These are phyloP conservation scores for Eustalomyia histrio DNA, from an alignment of 2,888 invertebrate genomes.

Conservation along the genomic window DNA sequence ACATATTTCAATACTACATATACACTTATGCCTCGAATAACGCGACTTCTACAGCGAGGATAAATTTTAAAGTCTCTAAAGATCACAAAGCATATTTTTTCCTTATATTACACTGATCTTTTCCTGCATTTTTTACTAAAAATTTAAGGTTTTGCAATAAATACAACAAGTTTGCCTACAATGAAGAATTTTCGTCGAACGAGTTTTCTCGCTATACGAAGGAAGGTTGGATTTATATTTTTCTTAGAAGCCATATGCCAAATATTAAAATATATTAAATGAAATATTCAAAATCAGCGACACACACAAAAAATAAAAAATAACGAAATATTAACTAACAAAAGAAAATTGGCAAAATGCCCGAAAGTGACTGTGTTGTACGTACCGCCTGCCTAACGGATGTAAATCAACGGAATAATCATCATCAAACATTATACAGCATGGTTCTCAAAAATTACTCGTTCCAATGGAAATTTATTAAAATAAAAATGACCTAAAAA, in stretches of 20 bases:
- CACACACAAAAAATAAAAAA: constrained; percentile 13
- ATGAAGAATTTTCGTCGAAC: no score
- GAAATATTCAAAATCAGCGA: constrained; percentile 47
- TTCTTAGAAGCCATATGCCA: constrained; percentile 48
- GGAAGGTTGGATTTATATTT: constrained; percentile 1
- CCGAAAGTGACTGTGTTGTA: constrained; percentile 28
- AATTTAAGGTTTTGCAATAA: no score
- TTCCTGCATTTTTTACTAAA: no score
- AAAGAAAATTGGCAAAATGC: constrained; percentile 54
- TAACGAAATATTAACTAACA: constrained; percentile 51
- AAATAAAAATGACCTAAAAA: constrained; percentile 74
- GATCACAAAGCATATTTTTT: no score
- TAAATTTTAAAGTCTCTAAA: no score
- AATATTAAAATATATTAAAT: constrained; percentile 41
- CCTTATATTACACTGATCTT: no score
- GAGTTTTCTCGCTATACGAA: no score
- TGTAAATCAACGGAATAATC: constrained; percentile 53
- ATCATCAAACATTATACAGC: constrained; percentile 31
- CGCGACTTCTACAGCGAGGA: no score
- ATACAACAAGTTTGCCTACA: no score
- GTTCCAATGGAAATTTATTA: constrained; percentile 65
- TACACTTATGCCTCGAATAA: no score
- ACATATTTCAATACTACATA: not conserved
- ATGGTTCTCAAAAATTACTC: constrained; percentile 42
- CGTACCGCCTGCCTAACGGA: constrained; percentile 39